phyloP scores from a whole-genome alignment of 2,113 vertebrate species.

The Rhabdomys dilectus region DNA sequence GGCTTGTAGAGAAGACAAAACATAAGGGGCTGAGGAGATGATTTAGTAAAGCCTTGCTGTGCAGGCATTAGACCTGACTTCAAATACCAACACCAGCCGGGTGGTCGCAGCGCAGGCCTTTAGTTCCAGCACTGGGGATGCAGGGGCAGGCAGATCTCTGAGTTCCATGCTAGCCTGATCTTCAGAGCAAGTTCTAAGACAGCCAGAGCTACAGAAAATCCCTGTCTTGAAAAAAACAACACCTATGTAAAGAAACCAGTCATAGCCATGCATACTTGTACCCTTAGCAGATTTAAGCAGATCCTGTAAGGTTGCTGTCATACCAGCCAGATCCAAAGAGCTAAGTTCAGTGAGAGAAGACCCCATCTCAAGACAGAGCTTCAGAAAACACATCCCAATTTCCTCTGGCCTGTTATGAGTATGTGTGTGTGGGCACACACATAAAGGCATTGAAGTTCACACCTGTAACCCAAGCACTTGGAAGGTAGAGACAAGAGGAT shows the following conservation, averaged over 20 bases:
- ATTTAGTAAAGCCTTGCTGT: not conserved
- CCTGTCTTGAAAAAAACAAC: not conserved
- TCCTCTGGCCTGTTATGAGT: not conserved
- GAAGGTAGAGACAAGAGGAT: not conserved
- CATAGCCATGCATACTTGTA: not conserved
- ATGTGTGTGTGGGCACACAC: not conserved
- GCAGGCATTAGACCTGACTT: not conserved
- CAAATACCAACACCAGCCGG: not conserved
- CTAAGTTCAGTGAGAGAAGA: not conserved
- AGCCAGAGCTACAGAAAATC: not conserved
- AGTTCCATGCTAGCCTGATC: not conserved
- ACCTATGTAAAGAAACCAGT: not conserved
- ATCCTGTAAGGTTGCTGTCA: not conserved
- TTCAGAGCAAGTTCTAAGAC: not conserved
- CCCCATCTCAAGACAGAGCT: not conserved
- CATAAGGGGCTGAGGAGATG: not conserved
- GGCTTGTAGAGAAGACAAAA: not conserved
- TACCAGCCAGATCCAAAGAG: not conserved
- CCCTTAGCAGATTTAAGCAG: not conserved
- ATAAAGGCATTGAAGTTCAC: not conserved
- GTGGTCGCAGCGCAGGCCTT: rapidly evolving
- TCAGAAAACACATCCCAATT: not conserved
- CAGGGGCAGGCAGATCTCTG: not conserved
- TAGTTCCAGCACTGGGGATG: not conserved
- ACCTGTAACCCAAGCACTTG: not conserved